These are phyloP conservation scores for Homarus americanus DNA, from an alignment of 1,140 invertebrate species.

Conservation along the genomic window DNA sequence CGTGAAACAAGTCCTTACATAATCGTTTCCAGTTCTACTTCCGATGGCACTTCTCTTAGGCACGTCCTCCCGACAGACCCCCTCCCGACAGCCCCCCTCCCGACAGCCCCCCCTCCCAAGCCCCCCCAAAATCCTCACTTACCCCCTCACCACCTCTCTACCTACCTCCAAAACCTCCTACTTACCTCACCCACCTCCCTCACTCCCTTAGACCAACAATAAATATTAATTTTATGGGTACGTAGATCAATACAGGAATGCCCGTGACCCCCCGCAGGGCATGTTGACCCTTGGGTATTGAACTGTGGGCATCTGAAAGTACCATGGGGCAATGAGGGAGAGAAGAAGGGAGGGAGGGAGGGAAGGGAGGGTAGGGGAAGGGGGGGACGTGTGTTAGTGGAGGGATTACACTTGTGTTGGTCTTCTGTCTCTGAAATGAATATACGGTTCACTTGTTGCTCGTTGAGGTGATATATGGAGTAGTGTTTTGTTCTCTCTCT, in stretches of 20 bases:
- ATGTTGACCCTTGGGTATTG: constrained; percentile 40
- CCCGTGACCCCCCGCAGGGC: constrained; percentile 23
- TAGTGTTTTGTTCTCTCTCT: no score
- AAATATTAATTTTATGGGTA: constrained; percentile 38
- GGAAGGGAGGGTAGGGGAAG: neutral
- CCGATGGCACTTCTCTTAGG: no score
- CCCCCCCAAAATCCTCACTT: no score
- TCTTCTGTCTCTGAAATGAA: no score
- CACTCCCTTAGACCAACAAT: constrained; percentile 7
- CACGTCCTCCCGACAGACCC: no score
- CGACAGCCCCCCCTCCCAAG: no score
- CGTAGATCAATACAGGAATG: constrained; percentile 11
- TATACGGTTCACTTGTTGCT: no score
- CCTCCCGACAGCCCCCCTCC: no score
- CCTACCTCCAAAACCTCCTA: neutral
- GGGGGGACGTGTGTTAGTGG: constrained; percentile 21
- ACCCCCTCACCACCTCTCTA: neutral
- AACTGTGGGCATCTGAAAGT: neutral
- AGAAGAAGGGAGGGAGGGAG: neutral
- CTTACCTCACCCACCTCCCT: neutral
- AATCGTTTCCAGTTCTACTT: no score
- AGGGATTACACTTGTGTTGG: neutral
- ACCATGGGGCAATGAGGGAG: neutral
- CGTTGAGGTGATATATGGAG: no score
- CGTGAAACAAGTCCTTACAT: no score